These are phyloP conservation scores for Phengaris arion DNA, from an alignment of 2,888 invertebrate species.

Conservation along the genomic window DNA sequence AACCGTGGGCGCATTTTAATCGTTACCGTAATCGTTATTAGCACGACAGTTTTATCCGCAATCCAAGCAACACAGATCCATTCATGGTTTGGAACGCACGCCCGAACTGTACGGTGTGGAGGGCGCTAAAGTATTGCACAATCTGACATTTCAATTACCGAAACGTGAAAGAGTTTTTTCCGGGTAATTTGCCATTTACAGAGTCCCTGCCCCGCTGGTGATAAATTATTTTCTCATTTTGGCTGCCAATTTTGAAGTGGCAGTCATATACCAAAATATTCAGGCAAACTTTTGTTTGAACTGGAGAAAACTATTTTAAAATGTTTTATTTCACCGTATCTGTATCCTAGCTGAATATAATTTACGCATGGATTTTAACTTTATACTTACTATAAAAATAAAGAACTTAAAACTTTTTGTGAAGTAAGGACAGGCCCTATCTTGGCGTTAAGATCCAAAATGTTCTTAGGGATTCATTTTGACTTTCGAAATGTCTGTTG, in stretches of 20 bases:
- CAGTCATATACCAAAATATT: neutral
- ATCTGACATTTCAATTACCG: conserved; percentile 17
- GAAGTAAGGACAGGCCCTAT: too few species aligned
- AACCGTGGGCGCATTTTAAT: too few species aligned
- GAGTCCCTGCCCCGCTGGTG: neutral
- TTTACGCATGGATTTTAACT: neutral
- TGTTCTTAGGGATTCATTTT: too few species aligned
- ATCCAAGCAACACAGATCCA: too few species aligned
- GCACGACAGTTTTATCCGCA: too few species aligned
- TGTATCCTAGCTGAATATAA: neutral
- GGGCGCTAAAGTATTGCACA: neutral
- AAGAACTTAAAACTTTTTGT: too few species aligned
- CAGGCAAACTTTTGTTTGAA: neutral
- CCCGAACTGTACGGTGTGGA: too few species aligned
- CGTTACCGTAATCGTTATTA: too few species aligned
- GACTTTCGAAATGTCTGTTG: too few species aligned
- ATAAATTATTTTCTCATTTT: neutral
- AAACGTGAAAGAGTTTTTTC: conserved; percentile 7
- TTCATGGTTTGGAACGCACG: too few species aligned
- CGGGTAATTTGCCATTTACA: conserved; percentile 3
- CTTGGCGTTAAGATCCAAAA: neutral
- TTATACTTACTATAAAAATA: too few species aligned
- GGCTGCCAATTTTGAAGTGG: neutral
- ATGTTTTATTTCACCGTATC: neutral
- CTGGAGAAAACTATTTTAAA: neutral